Conservation (phyloP, 2,797 vertebrate species). For the Sandelia bainsii region DNA sequence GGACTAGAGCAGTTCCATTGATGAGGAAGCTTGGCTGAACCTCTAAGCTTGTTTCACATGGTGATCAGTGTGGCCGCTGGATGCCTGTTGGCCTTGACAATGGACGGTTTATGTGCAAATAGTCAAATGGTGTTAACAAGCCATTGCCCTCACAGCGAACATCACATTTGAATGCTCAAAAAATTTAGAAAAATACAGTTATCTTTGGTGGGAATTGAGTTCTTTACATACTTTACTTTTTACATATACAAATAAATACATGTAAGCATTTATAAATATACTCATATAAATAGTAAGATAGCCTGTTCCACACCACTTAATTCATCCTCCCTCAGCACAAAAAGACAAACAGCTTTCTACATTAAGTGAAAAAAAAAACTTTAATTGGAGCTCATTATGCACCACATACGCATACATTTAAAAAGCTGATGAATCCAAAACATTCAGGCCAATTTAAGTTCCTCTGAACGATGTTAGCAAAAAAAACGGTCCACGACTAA, state of each 20-base stretch:
- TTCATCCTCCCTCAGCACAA: conserved; percentile 33
- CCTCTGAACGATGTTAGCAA: conserved; percentile 65
- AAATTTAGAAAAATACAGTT: conserved; percentile 15
- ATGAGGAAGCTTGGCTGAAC: conserved; percentile 46
- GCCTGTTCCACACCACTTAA: conserved; percentile 4
- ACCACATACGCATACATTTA: conserved; percentile 65
- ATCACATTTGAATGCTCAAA: conserved; percentile 34
- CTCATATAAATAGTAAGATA: conserved; percentile 1
- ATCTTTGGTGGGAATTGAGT: conserved; percentile 1
- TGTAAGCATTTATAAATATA: conserved; percentile 12
- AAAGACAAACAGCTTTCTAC: conserved; percentile 39
- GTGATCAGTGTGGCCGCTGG: conserved; percentile 57
- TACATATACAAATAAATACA: conserved; percentile 14
- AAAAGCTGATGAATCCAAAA: conserved; percentile 76
- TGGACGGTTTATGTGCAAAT: conserved; percentile 54
- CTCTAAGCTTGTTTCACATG: conserved; percentile 68
- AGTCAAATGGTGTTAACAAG: conserved; percentile 66
- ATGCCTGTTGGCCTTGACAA: conserved; percentile 73
- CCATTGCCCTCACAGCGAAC: too few species aligned
- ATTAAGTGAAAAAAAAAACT: conserved; percentile 56
- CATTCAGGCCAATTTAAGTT: conserved; percentile 76
- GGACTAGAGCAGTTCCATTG: conserved; percentile 45
- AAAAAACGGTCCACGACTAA: conserved; percentile 64
- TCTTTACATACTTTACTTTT: conserved; percentile 9
- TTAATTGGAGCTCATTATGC: conserved; percentile 81